Percentiles rank a stretch among this genome's conserved stretches.
These are phyloP conservation scores for Hermatobates lingyangjiaoensis DNA, from an alignment of 1,140 invertebrate species.

Conservation along the genomic window DNA sequence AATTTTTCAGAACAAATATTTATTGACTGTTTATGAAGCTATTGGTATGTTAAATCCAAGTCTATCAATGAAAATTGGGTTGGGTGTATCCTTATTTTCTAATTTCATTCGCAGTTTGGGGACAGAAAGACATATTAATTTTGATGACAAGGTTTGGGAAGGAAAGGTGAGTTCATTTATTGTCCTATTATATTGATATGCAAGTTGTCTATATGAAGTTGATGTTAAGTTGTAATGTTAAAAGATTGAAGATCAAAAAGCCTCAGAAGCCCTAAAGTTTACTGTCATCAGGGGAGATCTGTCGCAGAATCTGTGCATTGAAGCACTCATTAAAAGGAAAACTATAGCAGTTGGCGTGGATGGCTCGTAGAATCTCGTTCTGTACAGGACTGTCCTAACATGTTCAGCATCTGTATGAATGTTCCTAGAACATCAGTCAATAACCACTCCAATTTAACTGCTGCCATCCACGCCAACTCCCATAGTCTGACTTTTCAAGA, in stretches of 20 bases:
- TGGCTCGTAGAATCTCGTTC: too few species aligned
- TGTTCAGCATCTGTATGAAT: too few species aligned
- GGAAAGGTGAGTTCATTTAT: conserved; percentile 34
- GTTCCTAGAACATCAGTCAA: too few species aligned
- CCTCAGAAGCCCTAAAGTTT: background rate
- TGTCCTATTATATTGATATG: background rate
- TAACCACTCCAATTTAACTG: too few species aligned
- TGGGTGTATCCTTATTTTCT: conserved; percentile 46
- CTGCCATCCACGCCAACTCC: too few species aligned
- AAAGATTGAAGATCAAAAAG: background rate
- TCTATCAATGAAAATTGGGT: conserved; percentile 43
- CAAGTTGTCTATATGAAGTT: background rate
- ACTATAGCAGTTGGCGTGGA: too few species aligned
- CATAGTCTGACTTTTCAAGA: too few species aligned
- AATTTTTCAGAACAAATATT: conserved; percentile 35
- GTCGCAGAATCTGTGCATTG: background rate
- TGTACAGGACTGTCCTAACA: too few species aligned
- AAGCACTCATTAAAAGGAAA: background rate
- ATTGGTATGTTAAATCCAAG: conserved; percentile 40
- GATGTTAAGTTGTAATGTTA: background rate
- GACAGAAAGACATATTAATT: conserved; percentile 49
- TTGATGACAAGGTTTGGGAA: conserved; percentile 45
- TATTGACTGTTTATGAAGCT: conserved; percentile 54
- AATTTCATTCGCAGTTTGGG: conserved; percentile 48
- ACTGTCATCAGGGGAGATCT: background rate